Evolutionary conservation across 2,113 vertebrate genomes (phyloP).

Genomic region (Sitta europaea): DNA sequence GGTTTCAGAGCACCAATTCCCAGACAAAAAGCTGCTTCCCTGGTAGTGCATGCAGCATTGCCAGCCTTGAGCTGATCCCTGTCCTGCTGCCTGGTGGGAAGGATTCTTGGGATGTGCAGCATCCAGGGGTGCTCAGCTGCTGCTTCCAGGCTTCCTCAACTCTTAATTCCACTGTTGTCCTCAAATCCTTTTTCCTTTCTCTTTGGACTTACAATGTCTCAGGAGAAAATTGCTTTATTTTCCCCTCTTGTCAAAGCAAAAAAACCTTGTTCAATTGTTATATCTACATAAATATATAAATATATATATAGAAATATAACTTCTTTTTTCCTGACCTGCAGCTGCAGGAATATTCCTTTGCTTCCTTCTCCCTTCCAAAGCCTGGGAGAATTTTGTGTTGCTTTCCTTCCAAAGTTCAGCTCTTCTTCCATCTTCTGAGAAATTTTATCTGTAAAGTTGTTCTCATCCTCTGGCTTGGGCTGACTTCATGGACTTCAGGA

Average conservation of each 20-base stretch:
- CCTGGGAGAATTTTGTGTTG: background rate
- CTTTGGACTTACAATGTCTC: background rate
- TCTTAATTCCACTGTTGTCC: background rate
- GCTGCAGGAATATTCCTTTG: background rate
- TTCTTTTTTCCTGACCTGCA: background rate
- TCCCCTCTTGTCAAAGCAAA: background rate
- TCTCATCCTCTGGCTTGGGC: background rate
- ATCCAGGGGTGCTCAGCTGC: background rate
- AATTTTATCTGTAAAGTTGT: background rate
- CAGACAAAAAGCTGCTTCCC: background rate
- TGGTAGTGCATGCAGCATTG: background rate
- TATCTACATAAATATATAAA: background rate
- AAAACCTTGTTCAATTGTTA: background rate
- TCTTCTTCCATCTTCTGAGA: background rate
- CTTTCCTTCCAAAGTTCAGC: background rate
- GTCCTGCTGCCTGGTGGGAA: constrained; percentile 8
- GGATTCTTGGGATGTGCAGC: background rate
- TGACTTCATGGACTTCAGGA: background rate
- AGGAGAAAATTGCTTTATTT: background rate
- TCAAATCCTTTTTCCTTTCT: background rate
- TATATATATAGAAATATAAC: background rate
- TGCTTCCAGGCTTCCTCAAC: background rate
- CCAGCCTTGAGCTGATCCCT: background rate
- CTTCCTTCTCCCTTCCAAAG: background rate
- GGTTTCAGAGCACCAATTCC: background rate